These are phyloP conservation scores for Leptodactylus fuscus DNA, from an alignment of 2,113 vertebrate species.

Conservation along the genomic window DNA sequence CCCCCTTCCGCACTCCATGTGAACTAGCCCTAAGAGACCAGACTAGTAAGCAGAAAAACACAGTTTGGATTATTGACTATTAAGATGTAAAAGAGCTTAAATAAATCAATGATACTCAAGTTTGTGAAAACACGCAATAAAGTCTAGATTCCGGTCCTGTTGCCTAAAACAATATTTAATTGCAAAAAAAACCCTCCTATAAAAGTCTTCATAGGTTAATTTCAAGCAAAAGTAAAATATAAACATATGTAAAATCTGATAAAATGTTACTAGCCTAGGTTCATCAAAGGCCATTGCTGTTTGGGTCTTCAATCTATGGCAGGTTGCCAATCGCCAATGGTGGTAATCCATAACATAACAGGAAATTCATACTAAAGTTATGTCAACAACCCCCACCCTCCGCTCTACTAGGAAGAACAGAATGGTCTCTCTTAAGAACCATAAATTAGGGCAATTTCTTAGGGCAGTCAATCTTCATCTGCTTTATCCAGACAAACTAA, in stretches of 20 bases:
- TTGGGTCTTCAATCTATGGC: neutral
- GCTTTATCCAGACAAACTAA: conserved; percentile 29
- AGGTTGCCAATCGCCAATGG: conserved; percentile 2
- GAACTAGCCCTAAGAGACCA: too few species aligned
- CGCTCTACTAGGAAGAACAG: conserved; percentile 17
- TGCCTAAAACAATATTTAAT: neutral
- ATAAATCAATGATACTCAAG: neutral
- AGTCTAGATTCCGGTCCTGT: neutral
- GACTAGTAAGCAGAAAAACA: too few species aligned
- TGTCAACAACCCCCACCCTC: conserved; percentile 46
- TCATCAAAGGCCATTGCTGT: neutral
- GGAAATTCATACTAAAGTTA: conserved; percentile 54
- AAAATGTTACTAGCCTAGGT: neutral
- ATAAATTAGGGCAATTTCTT: conserved; percentile 56
- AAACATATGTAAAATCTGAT: neutral
- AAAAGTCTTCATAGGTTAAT: neutral
- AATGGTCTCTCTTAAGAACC: conserved; percentile 51
- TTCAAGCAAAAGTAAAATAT: neutral
- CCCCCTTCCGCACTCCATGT: too few species aligned
- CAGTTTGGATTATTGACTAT: too few species aligned
- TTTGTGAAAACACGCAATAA: neutral
- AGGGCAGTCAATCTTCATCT: conserved; percentile 57
- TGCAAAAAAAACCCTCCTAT: neutral
- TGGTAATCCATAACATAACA: conserved; percentile 40
- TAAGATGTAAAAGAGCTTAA: too few species aligned